Percentiles rank a stretch among this genome's conserved stretches.
phyloP scores from a whole-genome alignment of 2,797 vertebrate genomes.

The Artibeus jamaicensis region DNA sequence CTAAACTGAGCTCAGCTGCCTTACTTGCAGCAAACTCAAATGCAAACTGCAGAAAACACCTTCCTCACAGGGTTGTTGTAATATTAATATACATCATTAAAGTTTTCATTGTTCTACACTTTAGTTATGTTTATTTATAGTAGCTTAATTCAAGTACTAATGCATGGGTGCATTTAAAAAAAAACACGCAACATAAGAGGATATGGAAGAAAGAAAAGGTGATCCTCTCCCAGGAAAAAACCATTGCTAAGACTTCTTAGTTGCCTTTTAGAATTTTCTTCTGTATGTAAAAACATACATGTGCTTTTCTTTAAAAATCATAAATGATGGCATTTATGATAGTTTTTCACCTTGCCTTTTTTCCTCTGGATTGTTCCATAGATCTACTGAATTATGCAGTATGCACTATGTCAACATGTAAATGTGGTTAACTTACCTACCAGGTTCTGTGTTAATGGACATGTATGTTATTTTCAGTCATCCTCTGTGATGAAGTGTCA shows the following conservation, averaged over 20 bases:
- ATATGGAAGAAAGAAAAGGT: background rate
- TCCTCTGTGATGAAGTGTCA: background rate
- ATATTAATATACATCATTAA: background rate
- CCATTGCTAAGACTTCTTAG: background rate
- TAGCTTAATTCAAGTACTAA: slow-evolving; percentile 15
- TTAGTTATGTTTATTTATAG: background rate
- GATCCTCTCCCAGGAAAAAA: background rate
- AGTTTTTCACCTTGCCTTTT: background rate
- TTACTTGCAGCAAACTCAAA: background rate
- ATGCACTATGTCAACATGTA: background rate
- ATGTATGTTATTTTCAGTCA: background rate
- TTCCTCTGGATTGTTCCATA: background rate
- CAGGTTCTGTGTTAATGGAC: background rate
- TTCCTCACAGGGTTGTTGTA: background rate
- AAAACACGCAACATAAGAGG: background rate
- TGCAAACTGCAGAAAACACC: background rate
- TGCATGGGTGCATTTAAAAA: background rate
- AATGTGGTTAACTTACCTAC: background rate
- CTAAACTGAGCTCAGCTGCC: background rate
- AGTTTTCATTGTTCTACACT: background rate
- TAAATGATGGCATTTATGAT: background rate
- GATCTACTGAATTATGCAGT: background rate
- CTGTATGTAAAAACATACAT: background rate
- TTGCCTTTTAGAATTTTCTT: background rate
- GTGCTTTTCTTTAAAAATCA: background rate